Evolutionary conservation across 1,140 invertebrate species (phyloP).

Genomic region (Dysdera silvatica): DNA sequence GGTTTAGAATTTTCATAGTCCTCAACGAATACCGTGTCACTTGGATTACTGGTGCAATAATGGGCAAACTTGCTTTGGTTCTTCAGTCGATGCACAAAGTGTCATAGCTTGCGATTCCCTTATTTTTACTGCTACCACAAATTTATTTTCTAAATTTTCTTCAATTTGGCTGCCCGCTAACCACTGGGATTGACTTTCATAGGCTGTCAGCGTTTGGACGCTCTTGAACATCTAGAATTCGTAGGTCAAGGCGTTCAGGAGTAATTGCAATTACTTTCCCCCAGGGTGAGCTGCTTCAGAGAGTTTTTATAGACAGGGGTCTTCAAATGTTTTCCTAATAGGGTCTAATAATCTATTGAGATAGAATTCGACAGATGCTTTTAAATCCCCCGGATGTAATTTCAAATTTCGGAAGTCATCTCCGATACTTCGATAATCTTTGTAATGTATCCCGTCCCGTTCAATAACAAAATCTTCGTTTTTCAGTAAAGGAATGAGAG

Average conservation of each 20-base stretch:
- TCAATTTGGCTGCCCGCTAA: constrained; percentile 80
- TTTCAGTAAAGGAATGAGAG: constrained; percentile 78
- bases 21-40: constrained; percentile 73
- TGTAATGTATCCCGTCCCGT: too few relatives aligned
- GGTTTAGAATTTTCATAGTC: constrained; percentile 61
- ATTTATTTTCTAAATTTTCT: constrained; percentile 74
- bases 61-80: constrained; percentile 67
- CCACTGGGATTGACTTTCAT: constrained; percentile 86
- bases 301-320: constrained; percentile 63
- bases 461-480: too few relatives aligned
- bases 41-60: constrained; percentile 62
- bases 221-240: constrained; percentile 81
- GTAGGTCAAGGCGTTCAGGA: constrained; percentile 63
- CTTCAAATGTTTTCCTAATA: constrained; percentile 73
- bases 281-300: constrained; percentile 70
- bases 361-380: constrained; percentile 68
- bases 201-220: constrained; percentile 93
- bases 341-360: constrained; percentile 84
- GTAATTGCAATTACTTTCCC: constrained; percentile 30
- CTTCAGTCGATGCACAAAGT: constrained; percentile 66
- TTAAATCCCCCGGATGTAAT: constrained; percentile 89
- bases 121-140: constrained; percentile 87
- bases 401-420: too few relatives aligned
- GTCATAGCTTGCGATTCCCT: constrained; percentile 70
- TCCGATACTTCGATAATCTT: too few relatives aligned